phyloP scores from a whole-genome alignment of 2,113 vertebrate species.

The Ciconia boyciana region DNA sequence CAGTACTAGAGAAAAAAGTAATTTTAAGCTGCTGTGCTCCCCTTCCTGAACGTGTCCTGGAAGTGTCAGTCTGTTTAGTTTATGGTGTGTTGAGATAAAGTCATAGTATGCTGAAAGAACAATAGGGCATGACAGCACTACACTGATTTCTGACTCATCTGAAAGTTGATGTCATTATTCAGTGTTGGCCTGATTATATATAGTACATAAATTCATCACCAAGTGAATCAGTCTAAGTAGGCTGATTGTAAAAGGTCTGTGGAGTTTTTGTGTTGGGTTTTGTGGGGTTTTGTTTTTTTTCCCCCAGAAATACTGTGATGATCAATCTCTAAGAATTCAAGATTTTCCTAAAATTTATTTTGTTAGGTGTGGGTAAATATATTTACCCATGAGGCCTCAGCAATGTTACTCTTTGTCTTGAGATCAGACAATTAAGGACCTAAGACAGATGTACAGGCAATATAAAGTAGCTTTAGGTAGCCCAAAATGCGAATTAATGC shows the following conservation, averaged over 20 bases:
- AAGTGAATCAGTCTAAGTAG: not conserved
- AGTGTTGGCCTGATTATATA: not conserved
- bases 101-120: not conserved
- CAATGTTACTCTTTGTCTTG: not conserved
- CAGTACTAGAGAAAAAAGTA: not conserved
- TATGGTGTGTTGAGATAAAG: not conserved
- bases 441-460: not conserved
- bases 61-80: conserved; percentile 27
- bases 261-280: not conserved
- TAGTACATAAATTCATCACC: not conserved
- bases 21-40: not conserved
- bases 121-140: not conserved
- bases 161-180: conserved; percentile 1
- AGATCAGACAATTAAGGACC: not conserved
- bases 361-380: not conserved
- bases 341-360: not conserved
- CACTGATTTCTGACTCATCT: conserved; percentile 18
- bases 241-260: not conserved
- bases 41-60: not conserved
- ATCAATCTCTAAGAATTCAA: not conserved
- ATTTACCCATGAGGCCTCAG: not conserved
- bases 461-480: not conserved
- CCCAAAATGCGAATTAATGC: not conserved
- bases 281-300: too few relatives aligned
- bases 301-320: not conserved